These are phyloP conservation scores for Ptychoptera contaminata DNA, from an alignment of 2,888 invertebrate genomes.

Conservation along the genomic window DNA sequence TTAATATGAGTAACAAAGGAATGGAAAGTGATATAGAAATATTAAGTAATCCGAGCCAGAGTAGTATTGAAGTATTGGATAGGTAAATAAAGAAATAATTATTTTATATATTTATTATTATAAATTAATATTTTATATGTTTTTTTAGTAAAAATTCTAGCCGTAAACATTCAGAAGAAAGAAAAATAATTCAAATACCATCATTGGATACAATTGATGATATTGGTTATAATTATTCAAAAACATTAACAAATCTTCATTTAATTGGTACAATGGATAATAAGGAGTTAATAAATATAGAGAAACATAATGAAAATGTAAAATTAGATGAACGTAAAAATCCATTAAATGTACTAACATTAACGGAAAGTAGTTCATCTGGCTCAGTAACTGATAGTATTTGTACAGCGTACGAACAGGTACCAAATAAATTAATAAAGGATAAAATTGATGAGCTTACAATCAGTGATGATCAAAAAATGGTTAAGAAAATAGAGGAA, in stretches of 20 bases:
- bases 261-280: background rate
- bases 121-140: slow-evolving; percentile 9
- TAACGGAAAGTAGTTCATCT: slow-evolving; percentile 46
- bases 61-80: slow-evolving; percentile 49
- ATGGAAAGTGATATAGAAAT: slow-evolving; percentile 53
- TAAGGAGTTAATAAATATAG: background rate
- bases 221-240: slow-evolving; percentile 10
- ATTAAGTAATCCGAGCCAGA: slow-evolving; percentile 53
- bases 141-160: slow-evolving; percentile 21
- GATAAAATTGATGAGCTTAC: background rate
- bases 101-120: slow-evolving; percentile 2
- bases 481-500: background rate
- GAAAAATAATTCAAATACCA: slow-evolving; percentile 29
- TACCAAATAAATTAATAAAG: slow-evolving; percentile 1
- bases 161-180: slow-evolving; percentile 34
- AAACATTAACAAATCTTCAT: slow-evolving; percentile 1
- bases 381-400: slow-evolving; percentile 45
- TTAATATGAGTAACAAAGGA: slow-evolving; percentile 22
- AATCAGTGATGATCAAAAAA: background rate
- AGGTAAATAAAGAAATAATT: background rate
- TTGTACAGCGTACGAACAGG: slow-evolving; percentile 40
- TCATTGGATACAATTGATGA: slow-evolving; percentile 34
- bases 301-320: slow-evolving; percentile 2
- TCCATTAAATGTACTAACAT: slow-evolving; percentile 23
- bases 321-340: slow-evolving; percentile 5